Conservation (phyloP, 35 echinoderm and acorn worm species). For the Heliocidaris erythrogramma region DNA sequence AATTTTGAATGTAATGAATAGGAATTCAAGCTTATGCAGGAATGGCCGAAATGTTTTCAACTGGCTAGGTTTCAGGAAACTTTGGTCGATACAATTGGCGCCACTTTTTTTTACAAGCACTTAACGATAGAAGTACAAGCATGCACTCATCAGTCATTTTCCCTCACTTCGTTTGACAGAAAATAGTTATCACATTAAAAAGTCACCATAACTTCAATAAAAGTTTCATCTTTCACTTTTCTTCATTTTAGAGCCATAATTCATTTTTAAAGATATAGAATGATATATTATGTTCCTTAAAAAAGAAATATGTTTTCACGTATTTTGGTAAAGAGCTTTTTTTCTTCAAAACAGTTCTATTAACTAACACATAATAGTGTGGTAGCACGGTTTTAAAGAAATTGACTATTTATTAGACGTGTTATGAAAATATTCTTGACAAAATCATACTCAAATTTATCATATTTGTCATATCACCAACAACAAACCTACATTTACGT, state of each 20-base stretch:
- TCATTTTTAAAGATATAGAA: too few relatives aligned
- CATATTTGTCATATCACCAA: too few relatives aligned
- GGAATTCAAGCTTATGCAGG: not conserved
- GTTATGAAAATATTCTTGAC: too few relatives aligned
- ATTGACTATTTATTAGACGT: too few relatives aligned
- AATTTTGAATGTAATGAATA: not conserved
- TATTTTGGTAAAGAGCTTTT: too few relatives aligned
- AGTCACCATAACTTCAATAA: not conserved
- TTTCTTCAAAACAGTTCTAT: too few relatives aligned
- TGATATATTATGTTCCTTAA: too few relatives aligned
- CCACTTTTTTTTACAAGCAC: not conserved
- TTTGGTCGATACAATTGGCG: not conserved
- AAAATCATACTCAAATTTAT: too few relatives aligned
- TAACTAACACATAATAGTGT: too few relatives aligned
- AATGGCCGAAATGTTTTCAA: not conserved
- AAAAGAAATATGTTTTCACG: too few relatives aligned
- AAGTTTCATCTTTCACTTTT: not conserved
- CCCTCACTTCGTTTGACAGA: not conserved
- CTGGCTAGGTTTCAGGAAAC: not conserved
- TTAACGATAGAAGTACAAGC: not conserved
- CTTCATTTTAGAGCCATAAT: not conserved
- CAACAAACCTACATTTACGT: too few relatives aligned
- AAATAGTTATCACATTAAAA: not conserved
- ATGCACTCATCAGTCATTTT: not conserved
- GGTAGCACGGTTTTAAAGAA: too few relatives aligned